Evolutionary conservation across 2,797 vertebrate species (phyloP).

Genomic region (Gila robusta): DNA sequence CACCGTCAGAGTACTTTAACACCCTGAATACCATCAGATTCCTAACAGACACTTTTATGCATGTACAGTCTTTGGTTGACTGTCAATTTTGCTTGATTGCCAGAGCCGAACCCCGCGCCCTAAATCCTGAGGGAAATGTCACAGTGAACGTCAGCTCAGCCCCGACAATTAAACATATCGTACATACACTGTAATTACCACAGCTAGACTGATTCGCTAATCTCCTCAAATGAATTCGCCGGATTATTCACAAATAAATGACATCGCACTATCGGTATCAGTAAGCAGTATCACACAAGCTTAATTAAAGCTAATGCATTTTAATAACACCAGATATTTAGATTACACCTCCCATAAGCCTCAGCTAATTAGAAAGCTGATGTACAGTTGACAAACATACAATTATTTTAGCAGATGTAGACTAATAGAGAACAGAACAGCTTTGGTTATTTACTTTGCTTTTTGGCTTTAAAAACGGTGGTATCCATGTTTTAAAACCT

Average conservation of each 20-base stretch:
- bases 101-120: conserved; percentile 3
- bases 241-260: conserved; percentile 77
- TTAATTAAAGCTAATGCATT: conserved; percentile 82
- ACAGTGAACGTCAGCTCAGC: conserved; percentile 33
- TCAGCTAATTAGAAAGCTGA: conserved; percentile 73
- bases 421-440: conserved; percentile 8
- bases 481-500: background rate
- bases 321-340: conserved; percentile 77
- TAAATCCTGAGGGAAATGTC: conserved; percentile 35
- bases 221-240: conserved; percentile 75
- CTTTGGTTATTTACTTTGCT: conserved; percentile 1
- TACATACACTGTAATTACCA: conserved; percentile 73
- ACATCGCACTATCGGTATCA: conserved; percentile 70
- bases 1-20: conserved; percentile 1
- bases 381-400: conserved; percentile 24
- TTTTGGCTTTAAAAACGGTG: background rate
- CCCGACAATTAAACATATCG: conserved; percentile 74
- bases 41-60: conserved; percentile 8
- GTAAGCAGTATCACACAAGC: conserved; percentile 71
- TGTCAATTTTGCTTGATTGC: conserved; percentile 4
- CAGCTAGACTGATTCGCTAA: conserved; percentile 74
- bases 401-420: conserved; percentile 19
- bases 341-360: conserved; percentile 76
- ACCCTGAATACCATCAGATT: background rate
- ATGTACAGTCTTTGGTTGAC: conserved; percentile 56